A percentile compares a stretch with the other conserved stretches of the same genome.
Evolutionary conservation across 2,113 vertebrate genomes (phyloP).

Genomic region (Rhombomys opimus): DNA sequence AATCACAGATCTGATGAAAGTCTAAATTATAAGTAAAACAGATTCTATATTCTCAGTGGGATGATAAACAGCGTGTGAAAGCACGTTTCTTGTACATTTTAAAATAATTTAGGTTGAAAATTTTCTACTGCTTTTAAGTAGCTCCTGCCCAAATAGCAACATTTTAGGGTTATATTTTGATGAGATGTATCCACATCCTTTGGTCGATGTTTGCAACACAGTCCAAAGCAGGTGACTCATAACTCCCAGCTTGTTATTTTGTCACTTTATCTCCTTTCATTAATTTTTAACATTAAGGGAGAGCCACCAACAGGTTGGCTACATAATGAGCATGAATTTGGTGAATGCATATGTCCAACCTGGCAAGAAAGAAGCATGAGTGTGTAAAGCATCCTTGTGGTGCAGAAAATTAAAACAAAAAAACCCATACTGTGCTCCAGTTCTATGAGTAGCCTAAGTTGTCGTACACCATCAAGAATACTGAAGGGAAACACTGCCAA

Average conservation of each 20-base stretch:
- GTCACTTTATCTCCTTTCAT: not conserved
- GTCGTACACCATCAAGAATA: not conserved
- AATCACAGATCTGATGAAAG: not conserved
- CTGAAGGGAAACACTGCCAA: not conserved
- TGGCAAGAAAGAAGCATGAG: not conserved
- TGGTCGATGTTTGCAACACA: not conserved
- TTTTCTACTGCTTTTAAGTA: not conserved
- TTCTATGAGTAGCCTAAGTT: not conserved
- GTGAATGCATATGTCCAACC: not conserved
- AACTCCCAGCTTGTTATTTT: not conserved
- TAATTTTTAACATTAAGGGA: slow-evolving; percentile 46
- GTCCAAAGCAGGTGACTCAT: not conserved
- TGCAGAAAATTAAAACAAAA: not conserved
- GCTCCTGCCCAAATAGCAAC: not conserved
- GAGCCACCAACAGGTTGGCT: not conserved
- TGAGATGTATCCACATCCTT: not conserved
- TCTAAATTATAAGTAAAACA: not conserved
- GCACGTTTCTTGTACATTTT: not conserved
- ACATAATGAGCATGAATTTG: not conserved
- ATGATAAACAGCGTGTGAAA: not conserved
- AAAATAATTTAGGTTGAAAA: slow-evolving; percentile 19
- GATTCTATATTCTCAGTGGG: not conserved
- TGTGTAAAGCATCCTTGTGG: not conserved
- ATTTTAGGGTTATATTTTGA: not conserved
- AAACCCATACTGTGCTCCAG: not conserved